These are phyloP conservation scores for Piaya cayana DNA, from an alignment of 2,113 vertebrate species.

Conservation along the genomic window DNA sequence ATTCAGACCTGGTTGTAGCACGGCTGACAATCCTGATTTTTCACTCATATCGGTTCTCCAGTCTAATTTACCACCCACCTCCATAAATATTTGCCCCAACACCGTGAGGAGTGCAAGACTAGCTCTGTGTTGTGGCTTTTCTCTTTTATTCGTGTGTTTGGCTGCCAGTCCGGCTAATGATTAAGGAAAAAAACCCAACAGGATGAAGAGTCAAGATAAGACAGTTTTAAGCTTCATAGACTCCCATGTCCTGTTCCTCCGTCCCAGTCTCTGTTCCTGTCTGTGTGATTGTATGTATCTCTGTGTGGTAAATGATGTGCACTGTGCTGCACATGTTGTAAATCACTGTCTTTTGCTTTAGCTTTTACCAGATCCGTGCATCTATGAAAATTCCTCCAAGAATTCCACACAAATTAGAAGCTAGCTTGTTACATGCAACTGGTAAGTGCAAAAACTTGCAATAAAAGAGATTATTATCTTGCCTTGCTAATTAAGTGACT, in stretches of 20 bases:
- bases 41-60: background rate
- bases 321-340: background rate
- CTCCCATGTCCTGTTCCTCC: background rate
- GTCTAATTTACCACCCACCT: background rate
- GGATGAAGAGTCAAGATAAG: background rate
- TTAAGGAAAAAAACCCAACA: background rate
- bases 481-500: background rate
- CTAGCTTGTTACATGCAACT: slow-evolving; percentile 87
- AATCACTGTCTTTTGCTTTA: slow-evolving; percentile 71
- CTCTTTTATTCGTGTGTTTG: background rate
- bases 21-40: background rate
- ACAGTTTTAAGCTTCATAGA: background rate
- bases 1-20: background rate
- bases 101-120: rapidly evolving
- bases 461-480: background rate
- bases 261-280: background rate
- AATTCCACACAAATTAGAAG: slow-evolving; percentile 93
- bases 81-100: background rate
- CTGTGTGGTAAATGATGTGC: background rate
- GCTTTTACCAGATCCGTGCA: slow-evolving; percentile 96
- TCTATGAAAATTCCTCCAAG: slow-evolving; percentile 93
- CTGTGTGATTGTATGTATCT: background rate
- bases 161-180: background rate
- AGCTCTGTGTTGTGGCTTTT: background rate
- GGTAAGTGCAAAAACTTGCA: slow-evolving; percentile 77